These are phyloP conservation scores for Silurus lanzhouensis DNA, from an alignment of 2,797 vertebrate species.

Conservation along the genomic window DNA sequence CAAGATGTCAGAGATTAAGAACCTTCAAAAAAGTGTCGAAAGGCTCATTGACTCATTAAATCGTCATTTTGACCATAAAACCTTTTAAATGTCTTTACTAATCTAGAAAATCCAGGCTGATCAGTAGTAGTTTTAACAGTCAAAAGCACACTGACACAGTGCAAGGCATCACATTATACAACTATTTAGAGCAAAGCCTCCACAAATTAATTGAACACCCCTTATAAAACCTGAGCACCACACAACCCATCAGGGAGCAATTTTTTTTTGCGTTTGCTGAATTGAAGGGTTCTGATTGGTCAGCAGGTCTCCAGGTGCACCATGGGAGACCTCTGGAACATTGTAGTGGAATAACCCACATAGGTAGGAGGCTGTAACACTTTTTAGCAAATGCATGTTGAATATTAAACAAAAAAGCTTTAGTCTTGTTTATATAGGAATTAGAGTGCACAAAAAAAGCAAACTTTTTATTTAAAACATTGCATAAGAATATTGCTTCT, in stretches of 20 bases:
- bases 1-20: not conserved
- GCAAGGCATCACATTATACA: not conserved
- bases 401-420: not conserved
- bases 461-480: not conserved
- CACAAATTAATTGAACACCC: not conserved
- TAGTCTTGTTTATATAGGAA: not conserved
- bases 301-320: not conserved
- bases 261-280: not conserved
- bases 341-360: not conserved
- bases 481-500: not conserved
- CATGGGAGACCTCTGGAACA: not conserved
- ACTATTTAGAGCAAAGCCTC: not conserved
- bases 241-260: not conserved
- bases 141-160: not conserved
- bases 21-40: not conserved
- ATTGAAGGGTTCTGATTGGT: not conserved
- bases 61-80: not conserved
- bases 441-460: no score
- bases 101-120: not conserved
- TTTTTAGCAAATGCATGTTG: not conserved
- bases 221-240: not conserved
- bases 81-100: not conserved
- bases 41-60: not conserved
- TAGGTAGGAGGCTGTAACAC: not conserved
- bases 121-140: not conserved